Percentiles rank a stretch among this genome's conserved stretches.
Evolutionary conservation across 2,113 vertebrate genomes (phyloP).

Genomic region (Paratilapia polleni): DNA sequence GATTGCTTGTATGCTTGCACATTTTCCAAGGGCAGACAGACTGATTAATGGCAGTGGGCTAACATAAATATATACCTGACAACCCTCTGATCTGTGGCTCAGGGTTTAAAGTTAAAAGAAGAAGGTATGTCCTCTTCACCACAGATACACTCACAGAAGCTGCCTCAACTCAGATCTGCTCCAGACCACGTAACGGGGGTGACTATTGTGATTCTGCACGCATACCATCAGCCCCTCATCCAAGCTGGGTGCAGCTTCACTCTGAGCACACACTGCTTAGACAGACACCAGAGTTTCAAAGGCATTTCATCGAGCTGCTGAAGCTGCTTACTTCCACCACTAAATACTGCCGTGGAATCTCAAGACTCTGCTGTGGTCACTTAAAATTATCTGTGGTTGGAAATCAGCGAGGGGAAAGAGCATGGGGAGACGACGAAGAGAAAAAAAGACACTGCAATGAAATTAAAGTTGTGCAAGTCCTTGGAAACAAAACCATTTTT

Average conservation of each 20-base stretch:
- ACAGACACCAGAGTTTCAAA: slow-evolving; percentile 65
- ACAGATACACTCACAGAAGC: slow-evolving; percentile 30
- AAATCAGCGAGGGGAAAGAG: slow-evolving; percentile 43
- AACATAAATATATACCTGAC: slow-evolving; percentile 25
- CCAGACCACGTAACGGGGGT: slow-evolving; percentile 66
- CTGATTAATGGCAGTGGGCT: not conserved
- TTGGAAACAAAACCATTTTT: slow-evolving; percentile 25
- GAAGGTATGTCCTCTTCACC: slow-evolving; percentile 28
- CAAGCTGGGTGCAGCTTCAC: slow-evolving; percentile 38
- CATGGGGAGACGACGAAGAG: not conserved
- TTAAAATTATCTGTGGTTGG: slow-evolving; percentile 62
- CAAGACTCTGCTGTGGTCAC: slow-evolving; percentile 57
- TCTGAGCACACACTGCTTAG: slow-evolving; percentile 35
- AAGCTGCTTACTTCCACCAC: slow-evolving; percentile 61
- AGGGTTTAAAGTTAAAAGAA: slow-evolving; percentile 31
- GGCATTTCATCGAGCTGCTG: slow-evolving; percentile 60
- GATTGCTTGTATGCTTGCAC: not conserved
- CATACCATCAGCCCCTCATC: slow-evolving; percentile 66
- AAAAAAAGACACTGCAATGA: slow-evolving; percentile 16
- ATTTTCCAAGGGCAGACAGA: not conserved
- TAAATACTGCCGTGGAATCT: slow-evolving; percentile 70
- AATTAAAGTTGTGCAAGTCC: slow-evolving; percentile 56
- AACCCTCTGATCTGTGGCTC: slow-evolving; percentile 36
- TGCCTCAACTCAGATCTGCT: slow-evolving; percentile 58
- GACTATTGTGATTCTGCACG: slow-evolving; percentile 75